Evolutionary conservation across 2,797 vertebrate genomes (phyloP).

Genomic region (Spea hammondii): DNA sequence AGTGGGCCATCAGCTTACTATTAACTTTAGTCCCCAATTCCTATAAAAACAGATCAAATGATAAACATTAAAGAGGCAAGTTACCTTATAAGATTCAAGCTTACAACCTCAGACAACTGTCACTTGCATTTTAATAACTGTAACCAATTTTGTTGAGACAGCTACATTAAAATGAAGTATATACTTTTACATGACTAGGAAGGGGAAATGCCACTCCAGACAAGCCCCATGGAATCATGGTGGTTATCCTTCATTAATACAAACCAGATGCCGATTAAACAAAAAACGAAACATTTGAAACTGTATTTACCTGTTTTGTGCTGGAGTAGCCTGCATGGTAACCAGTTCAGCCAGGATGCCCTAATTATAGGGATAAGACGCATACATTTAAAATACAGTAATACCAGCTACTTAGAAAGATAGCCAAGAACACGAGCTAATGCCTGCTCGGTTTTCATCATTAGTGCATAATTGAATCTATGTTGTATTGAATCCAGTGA

Average conservation of each 20-base stretch:
- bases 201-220: conserved; percentile 70
- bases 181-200: conserved; percentile 77
- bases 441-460: too few species aligned
- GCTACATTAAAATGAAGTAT: conserved; percentile 71
- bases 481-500: too few species aligned
- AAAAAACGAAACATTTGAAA: background rate
- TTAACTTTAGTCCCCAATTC: too few species aligned
- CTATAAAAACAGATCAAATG: too few species aligned
- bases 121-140: conserved; percentile 17
- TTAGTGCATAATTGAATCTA: too few species aligned
- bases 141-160: conserved; percentile 51
- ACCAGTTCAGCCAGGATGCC: background rate
- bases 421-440: too few species aligned
- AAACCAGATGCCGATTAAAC: background rate
- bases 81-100: too few species aligned
- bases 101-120: background rate
- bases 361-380: background rate
- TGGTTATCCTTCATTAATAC: background rate
- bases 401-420: too few species aligned
- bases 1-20: too few species aligned
- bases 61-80: too few species aligned
- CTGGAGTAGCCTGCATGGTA: background rate
- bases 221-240: conserved; percentile 76
- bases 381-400: too few species aligned
- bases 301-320: background rate